Evolutionary conservation across 1,140 invertebrate genomes (phyloP).

Genomic region (Brachionus plicatilis): DNA sequence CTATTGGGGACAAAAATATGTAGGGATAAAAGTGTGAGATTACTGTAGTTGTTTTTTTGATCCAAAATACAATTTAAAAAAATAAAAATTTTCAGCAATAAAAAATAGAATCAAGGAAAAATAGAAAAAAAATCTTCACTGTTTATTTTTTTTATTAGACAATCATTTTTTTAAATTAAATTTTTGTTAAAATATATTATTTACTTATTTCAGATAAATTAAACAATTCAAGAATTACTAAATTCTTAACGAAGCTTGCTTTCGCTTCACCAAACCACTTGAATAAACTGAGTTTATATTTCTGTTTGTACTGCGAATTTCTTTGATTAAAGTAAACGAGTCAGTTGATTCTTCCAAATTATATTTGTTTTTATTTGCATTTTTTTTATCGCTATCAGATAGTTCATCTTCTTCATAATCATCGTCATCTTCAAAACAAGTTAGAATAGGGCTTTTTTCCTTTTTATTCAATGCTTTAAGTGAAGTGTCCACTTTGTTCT

Average conservation of each 20-base stretch:
- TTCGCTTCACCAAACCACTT: neutral
- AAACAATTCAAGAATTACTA: neutral
- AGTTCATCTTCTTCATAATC: neutral
- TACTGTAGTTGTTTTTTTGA: too few relatives aligned
- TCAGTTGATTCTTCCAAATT: neutral
- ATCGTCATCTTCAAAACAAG: neutral
- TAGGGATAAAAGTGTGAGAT: too few relatives aligned
- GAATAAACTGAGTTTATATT: neutral
- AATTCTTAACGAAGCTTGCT: constrained; percentile 3
- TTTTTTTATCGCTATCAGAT: neutral
- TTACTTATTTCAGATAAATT: neutral
- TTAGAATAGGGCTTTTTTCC: neutral
- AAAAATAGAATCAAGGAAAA: too few relatives aligned
- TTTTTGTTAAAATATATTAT: too few relatives aligned
- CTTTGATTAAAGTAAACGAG: neutral
- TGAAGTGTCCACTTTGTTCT: neutral
- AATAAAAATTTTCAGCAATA: too few relatives aligned
- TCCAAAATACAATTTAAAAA: too few relatives aligned
- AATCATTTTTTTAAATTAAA: neutral
- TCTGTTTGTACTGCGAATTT: neutral
- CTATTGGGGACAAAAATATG: too few relatives aligned
- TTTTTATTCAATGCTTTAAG: neutral
- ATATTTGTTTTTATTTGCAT: neutral
- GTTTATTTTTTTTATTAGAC: neutral
- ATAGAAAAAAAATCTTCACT: too few relatives aligned